These are phyloP conservation scores for Apodemia duryi DNA, from an alignment of 2,888 invertebrate genomes.

Conservation along the genomic window DNA sequence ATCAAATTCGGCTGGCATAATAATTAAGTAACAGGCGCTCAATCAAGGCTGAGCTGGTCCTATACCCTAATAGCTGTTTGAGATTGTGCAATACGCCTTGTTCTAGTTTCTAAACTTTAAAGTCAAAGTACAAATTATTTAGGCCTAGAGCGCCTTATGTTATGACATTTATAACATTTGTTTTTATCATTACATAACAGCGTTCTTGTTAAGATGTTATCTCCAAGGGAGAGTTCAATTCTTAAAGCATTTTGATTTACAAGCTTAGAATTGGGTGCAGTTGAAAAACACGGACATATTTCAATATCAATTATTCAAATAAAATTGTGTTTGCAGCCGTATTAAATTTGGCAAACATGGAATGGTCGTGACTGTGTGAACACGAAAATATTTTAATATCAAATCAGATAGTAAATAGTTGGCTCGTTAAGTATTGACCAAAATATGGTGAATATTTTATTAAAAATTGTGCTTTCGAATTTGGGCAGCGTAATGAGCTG, in stretches of 20 bases:
- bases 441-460: slow-evolving; percentile 14
- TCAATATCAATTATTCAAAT: slow-evolving; percentile 22
- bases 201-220: neutral
- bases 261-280: slow-evolving; percentile 16
- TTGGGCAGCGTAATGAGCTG: neutral
- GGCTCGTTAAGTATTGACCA: neutral
- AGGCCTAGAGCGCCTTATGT: slow-evolving; percentile 57
- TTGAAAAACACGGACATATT: slow-evolving; percentile 13
- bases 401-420: slow-evolving; percentile 15
- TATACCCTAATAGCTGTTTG: slow-evolving; percentile 61
- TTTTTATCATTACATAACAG: slow-evolving; percentile 4
- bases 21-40: slow-evolving; percentile 76
- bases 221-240: neutral
- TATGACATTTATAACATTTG: slow-evolving; percentile 28
- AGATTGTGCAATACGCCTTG: slow-evolving; percentile 44
- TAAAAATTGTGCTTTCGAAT: slow-evolving; percentile 4
- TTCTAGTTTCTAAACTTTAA: slow-evolving; percentile 49
- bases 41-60: slow-evolving; percentile 63
- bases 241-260: neutral
- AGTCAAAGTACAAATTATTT: slow-evolving; percentile 71
- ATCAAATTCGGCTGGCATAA: slow-evolving; percentile 66
- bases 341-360: slow-evolving; percentile 21
- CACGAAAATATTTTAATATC: slow-evolving; percentile 17
- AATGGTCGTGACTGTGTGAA: slow-evolving; percentile 17
- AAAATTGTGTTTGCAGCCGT: slow-evolving; percentile 17